phyloP scores from a whole-genome alignment of 2,113 vertebrate genomes.

The Erpornis zantholeuca region DNA sequence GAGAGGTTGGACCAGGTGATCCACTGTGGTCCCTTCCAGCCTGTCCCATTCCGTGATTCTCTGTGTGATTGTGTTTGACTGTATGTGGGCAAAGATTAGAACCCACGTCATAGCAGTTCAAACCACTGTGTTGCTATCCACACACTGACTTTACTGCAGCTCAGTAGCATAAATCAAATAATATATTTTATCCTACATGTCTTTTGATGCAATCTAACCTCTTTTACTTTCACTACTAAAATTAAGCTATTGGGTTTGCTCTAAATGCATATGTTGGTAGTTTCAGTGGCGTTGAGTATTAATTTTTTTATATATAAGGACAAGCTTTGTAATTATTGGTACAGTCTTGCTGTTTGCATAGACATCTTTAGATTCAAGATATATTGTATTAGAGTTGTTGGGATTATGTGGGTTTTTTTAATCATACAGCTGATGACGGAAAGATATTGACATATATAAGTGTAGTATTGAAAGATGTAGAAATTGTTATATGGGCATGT shows the following conservation, averaged over 20 bases:
- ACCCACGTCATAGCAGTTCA: background rate
- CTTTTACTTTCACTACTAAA: background rate
- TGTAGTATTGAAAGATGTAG: background rate
- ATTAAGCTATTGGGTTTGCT: background rate
- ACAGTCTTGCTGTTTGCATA: background rate
- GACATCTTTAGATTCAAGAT: background rate
- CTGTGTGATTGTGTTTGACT: background rate
- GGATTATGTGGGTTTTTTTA: background rate
- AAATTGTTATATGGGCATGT: background rate
- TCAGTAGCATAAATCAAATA: background rate
- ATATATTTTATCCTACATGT: fast-evolving
- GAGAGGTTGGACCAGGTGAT: background rate
- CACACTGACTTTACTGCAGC: background rate
- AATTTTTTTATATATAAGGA: background rate
- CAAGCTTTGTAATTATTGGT: background rate
- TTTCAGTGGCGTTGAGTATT: background rate
- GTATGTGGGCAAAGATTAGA: background rate
- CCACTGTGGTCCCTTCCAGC: background rate
- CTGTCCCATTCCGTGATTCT: background rate
- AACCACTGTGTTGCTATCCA: background rate
- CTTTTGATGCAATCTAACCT: background rate
- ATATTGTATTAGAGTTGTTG: background rate
- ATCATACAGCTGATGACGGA: background rate
- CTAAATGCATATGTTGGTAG: background rate
- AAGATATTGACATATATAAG: background rate